phyloP scores from a whole-genome alignment of 2,113 vertebrate genomes.

The Neolamprologus devosi region DNA sequence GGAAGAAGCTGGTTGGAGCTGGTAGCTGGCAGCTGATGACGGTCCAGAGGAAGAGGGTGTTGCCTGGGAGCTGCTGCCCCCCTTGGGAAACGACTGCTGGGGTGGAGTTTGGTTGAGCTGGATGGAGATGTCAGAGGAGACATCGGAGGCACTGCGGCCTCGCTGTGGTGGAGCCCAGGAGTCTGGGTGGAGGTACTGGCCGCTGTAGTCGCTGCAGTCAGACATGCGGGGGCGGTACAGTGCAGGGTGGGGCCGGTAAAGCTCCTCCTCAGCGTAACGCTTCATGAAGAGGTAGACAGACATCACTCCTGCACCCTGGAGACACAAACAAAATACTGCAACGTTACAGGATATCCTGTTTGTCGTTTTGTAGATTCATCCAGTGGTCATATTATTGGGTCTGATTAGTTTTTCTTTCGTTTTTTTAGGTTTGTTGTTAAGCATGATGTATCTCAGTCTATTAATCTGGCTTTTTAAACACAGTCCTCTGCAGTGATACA shows the following conservation, averaged over 20 bases:
- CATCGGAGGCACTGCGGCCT: constrained; percentile 80
- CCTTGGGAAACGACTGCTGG: constrained; percentile 34
- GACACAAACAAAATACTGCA: neutral
- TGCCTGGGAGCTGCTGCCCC: constrained; percentile 31
- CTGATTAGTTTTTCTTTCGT: neutral
- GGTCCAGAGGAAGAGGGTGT: constrained; percentile 63
- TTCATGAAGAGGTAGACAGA: constrained; percentile 93
- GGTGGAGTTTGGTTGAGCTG: constrained; percentile 82
- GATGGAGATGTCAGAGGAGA: constrained; percentile 87
- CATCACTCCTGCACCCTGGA: constrained; percentile 87
- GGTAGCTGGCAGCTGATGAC: constrained; percentile 66
- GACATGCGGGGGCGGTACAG: constrained; percentile 88
- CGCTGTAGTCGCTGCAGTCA: constrained; percentile 88
- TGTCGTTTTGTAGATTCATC: neutral
- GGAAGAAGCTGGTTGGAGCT: constrained; percentile 59
- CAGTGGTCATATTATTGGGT: rapidly evolving
- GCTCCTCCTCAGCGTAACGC: constrained; percentile 85
- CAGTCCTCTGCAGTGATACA: neutral
- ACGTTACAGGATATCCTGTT: rapidly evolving
- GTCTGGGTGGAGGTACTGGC: constrained; percentile 86
- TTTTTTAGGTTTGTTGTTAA: neutral
- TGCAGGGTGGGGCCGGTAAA: constrained; percentile 83
- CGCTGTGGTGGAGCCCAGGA: constrained; percentile 77
- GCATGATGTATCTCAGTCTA: rapidly evolving
- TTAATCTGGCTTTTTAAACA: neutral